Percentiles rank a stretch among this genome's conserved stretches.
Evolutionary conservation across 1,140 invertebrate genomes (phyloP).

Genomic region (Druon quercuslanigerum): DNA sequence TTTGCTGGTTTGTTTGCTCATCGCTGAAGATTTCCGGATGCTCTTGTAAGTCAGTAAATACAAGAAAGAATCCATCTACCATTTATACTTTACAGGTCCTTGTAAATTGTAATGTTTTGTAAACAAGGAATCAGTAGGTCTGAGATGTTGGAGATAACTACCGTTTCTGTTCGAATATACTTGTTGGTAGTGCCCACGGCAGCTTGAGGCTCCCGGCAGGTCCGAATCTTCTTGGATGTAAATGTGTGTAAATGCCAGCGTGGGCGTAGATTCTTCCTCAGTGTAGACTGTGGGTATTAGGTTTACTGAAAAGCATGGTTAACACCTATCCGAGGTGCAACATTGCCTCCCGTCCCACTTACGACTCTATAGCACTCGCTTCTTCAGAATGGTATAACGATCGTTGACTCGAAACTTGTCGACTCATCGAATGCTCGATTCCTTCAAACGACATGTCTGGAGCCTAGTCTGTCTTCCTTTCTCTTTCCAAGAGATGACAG

Average conservation of each 20-base stretch:
- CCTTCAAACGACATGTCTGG: background rate
- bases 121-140: conserved; percentile 21
- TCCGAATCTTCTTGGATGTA: conserved; percentile 10
- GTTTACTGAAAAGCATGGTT: conserved; percentile 26
- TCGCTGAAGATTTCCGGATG: background rate
- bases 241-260: background rate
- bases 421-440: conserved; percentile 21
- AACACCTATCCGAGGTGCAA: conserved; percentile 15
- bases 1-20: conserved; percentile 1
- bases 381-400: conserved; percentile 12
- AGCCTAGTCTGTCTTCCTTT: conserved; percentile 19
- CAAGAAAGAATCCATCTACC: background rate
- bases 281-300: background rate
- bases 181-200: conserved; percentile 21
- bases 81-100: conserved; percentile 23
- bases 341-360: conserved; percentile 18
- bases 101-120: conserved; percentile 32
- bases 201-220: conserved; percentile 12
- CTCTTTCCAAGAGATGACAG: conserved; percentile 17
- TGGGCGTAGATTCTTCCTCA: background rate
- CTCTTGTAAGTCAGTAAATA: conserved; percentile 11
- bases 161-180: conserved; percentile 17
- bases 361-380: background rate
- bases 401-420: conserved; percentile 28
- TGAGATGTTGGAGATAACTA: conserved; percentile 27